Conservation (phyloP, 2,113 vertebrate species). For the Hylia prasina region DNA sequence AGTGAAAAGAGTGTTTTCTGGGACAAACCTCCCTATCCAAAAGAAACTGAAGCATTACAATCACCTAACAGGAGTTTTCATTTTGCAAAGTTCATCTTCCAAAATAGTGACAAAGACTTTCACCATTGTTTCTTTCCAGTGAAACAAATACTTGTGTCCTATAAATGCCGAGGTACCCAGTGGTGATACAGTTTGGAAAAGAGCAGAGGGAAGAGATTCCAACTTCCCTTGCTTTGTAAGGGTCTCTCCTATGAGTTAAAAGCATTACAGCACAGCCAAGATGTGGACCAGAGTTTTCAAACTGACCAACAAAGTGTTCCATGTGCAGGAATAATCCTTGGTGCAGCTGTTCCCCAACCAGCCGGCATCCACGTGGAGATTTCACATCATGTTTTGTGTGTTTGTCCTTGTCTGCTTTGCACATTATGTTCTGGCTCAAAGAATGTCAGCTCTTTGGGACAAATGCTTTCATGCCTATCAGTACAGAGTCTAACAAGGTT, state of each 20-base stretch:
- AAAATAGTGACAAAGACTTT: background rate
- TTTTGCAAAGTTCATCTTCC: background rate
- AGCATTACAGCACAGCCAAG: background rate
- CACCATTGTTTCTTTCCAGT: background rate
- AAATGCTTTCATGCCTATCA: constrained; percentile 26
- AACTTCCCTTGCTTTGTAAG: background rate
- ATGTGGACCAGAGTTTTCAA: background rate
- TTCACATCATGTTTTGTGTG: background rate
- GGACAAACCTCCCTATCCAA: background rate
- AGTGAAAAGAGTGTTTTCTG: background rate
- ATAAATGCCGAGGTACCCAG: accelerated
- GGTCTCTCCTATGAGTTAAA: background rate
- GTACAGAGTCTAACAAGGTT: background rate
- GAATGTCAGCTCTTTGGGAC: background rate
- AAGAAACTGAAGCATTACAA: background rate
- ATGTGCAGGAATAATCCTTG: background rate
- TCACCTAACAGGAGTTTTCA: background rate
- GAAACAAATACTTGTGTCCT: background rate
- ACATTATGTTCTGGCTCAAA: constrained; percentile 34
- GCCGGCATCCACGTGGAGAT: background rate
- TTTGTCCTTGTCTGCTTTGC: background rate
- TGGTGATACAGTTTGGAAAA: background rate
- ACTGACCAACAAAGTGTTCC: background rate
- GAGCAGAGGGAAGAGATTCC: background rate
- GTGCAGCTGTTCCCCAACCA: constrained; percentile 37